Evolutionary conservation across 2,113 vertebrate genomes (phyloP).

Genomic region (Lucifuga dentata): DNA sequence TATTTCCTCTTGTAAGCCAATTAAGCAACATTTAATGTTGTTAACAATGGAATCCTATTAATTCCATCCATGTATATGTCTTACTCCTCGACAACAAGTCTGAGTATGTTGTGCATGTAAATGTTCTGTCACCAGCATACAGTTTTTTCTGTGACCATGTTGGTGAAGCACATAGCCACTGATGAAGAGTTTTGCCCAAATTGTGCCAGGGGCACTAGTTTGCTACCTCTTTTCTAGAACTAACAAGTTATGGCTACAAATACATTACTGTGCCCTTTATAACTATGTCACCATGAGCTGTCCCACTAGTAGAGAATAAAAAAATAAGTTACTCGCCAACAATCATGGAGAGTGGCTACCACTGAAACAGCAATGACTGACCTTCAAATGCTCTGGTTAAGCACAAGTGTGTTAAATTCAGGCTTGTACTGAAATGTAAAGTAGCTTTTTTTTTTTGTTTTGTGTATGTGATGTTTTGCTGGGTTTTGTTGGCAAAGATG

Average conservation of each 20-base stretch:
- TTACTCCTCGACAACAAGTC: too few relatives aligned
- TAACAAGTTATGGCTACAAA: conserved; percentile 28
- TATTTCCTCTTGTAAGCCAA: too few relatives aligned
- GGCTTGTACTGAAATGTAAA: not conserved
- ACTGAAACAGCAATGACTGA: conserved; percentile 4
- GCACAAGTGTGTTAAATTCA: conserved; percentile 7
- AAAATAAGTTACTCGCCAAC: not conserved
- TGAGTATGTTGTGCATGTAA: too few relatives aligned
- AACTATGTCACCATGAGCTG: not conserved
- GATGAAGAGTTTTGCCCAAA: conserved; percentile 4
- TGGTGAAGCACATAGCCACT: conserved; percentile 31
- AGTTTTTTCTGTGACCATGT: not conserved
- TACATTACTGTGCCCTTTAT: not conserved
- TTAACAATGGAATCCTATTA: too few relatives aligned
- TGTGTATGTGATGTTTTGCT: not conserved
- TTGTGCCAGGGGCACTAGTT: conserved; percentile 36
- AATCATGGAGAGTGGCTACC: not conserved
- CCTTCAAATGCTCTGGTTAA: conserved; percentile 6
- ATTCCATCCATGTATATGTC: too few relatives aligned
- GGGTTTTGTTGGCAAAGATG: conserved; percentile 2
- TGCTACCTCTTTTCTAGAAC: conserved; percentile 68
- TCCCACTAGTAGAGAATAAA: not conserved
- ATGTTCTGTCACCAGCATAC: not conserved
- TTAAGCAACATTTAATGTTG: too few relatives aligned
- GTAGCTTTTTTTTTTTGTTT: not conserved